Conservation (phyloP, 1,140 invertebrate species). For the Eufriesea mexicana region DNA sequence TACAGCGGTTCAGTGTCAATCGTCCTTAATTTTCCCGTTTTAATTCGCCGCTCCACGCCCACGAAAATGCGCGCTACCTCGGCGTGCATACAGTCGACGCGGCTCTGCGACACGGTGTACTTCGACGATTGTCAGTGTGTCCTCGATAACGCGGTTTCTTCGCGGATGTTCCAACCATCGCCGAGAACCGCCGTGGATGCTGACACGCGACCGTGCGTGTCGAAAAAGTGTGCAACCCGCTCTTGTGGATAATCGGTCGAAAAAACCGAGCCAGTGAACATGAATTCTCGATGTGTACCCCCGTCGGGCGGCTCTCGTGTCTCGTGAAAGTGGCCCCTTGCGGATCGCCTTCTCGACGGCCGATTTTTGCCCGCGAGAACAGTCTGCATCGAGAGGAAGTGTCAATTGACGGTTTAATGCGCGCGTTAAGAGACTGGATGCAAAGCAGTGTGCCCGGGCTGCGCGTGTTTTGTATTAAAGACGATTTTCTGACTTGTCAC, state of each 20-base stretch:
- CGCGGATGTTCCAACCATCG: constrained; percentile 20
- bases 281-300: constrained; percentile 14
- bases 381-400: constrained; percentile 26
- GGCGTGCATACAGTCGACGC: constrained; percentile 45
- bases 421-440: neutral
- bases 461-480: neutral
- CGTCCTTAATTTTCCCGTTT: constrained; percentile 69
- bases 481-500: constrained; percentile 10
- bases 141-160: neutral
- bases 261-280: constrained; percentile 3
- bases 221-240: neutral
- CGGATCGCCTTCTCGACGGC: constrained; percentile 8
- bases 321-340: constrained; percentile 46
- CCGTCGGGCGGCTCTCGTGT: constrained; percentile 20
- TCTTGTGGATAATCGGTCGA: neutral
- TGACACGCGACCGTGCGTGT: constrained; percentile 50
- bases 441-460: no score
- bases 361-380: constrained; percentile 38
- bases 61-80: constrained; percentile 65
- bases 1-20: constrained; percentile 69
- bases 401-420: constrained; percentile 36
- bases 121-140: neutral
- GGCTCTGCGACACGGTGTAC: constrained; percentile 44
- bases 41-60: constrained; percentile 56
- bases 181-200: constrained; percentile 37